phyloP scores from a whole-genome alignment of 2,797 vertebrate genomes.

The Margarornis squamiger region DNA sequence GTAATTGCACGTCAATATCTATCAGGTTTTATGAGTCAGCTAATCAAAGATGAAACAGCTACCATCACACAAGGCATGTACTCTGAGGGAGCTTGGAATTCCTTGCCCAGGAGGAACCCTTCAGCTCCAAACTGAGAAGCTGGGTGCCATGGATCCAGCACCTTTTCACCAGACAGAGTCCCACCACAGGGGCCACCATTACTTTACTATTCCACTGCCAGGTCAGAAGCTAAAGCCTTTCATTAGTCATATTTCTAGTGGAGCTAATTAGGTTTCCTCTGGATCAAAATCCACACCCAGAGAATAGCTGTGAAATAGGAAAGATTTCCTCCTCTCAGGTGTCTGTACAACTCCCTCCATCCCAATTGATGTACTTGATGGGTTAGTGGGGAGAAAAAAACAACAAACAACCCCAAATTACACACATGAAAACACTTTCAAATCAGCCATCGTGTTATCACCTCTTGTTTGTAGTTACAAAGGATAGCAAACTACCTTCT shows the following conservation, averaged over 20 bases:
- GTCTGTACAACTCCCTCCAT: background rate
- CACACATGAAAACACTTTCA: background rate
- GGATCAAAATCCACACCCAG: background rate
- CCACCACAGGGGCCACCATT: accelerated
- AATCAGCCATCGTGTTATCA: background rate
- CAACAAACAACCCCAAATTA: background rate
- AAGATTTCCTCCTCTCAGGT: background rate
- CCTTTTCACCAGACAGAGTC: background rate
- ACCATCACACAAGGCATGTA: background rate
- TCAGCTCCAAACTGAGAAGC: background rate
- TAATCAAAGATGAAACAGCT: background rate
- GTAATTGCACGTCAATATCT: background rate
- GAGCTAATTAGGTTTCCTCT: background rate
- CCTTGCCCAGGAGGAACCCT: background rate
- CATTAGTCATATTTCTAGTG: background rate
- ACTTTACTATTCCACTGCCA: background rate
- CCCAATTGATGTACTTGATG: background rate
- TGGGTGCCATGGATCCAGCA: background rate
- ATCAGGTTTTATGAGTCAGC: background rate
- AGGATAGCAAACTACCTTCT: background rate
- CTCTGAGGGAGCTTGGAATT: background rate
- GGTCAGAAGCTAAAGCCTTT: background rate
- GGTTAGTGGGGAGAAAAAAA: background rate
- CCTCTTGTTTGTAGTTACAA: background rate
- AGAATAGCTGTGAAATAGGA: background rate